Evolutionary conservation across 2,797 vertebrate genomes (phyloP).

Genomic region (Pantherophis alleghaniensis): DNA sequence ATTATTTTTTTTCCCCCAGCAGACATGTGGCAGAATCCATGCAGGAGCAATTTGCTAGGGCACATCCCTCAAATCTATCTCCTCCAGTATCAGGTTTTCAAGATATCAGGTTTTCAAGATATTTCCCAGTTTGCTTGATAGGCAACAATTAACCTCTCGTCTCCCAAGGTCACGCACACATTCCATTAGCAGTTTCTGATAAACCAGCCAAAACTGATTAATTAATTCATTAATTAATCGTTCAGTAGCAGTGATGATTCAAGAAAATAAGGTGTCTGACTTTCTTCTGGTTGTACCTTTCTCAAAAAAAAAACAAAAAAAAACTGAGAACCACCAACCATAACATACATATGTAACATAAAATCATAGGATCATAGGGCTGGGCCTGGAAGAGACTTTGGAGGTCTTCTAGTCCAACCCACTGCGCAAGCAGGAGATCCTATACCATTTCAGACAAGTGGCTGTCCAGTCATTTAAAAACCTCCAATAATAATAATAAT

Average conservation of each 20-base stretch:
- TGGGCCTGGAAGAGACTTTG: too few species aligned
- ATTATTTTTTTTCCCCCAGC: not conserved
- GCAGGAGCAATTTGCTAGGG: too few species aligned
- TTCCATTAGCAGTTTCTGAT: not conserved
- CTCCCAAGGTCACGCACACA: not conserved
- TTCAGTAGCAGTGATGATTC: not conserved
- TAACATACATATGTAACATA: too few species aligned
- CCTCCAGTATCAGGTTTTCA: not conserved
- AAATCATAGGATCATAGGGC: too few species aligned
- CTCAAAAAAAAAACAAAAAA: not conserved
- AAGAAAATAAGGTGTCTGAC: not conserved
- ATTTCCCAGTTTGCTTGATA: not conserved
- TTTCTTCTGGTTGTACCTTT: not conserved
- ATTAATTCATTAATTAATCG: not conserved
- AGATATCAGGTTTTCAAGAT: not conserved
- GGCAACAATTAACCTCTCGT: not conserved
- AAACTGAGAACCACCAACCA: not conserved
- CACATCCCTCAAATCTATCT: not conserved
- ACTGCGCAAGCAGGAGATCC: too few species aligned
- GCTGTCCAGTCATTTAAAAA: too few species aligned
- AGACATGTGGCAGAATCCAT: not conserved
- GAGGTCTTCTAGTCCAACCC: too few species aligned
- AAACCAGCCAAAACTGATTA: not conserved
- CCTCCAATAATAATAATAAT: too few species aligned
- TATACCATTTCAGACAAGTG: too few species aligned